Percentiles rank a stretch among this genome's conserved stretches.
Evolutionary conservation across 2,888 invertebrate genomes (phyloP).

Genomic region (Drosophila phalerata): DNA sequence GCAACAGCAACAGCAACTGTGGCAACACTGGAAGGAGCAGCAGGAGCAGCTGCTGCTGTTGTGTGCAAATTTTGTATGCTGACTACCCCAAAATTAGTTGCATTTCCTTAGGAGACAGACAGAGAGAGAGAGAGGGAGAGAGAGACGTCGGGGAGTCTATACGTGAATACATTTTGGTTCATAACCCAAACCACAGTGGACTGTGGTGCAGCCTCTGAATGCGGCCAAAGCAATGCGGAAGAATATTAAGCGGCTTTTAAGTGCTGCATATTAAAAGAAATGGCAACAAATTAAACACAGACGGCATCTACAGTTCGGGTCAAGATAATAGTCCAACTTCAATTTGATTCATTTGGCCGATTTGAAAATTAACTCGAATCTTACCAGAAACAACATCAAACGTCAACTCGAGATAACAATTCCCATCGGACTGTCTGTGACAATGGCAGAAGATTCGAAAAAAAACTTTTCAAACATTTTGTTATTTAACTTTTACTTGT

Average conservation of each 20-base stretch:
- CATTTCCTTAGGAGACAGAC: conserved; percentile 45
- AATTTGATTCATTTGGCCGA: conserved; percentile 12
- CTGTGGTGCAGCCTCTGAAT: conserved; percentile 65
- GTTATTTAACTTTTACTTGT: conserved; percentile 59
- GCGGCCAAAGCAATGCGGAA: conserved; percentile 80
- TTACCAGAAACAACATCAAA: conserved; percentile 1
- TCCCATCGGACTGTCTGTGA: conserved; percentile 15
- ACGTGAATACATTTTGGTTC: conserved; percentile 37
- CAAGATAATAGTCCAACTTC: conserved; percentile 4
- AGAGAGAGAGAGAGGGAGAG: no score
- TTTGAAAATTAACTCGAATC: conserved; percentile 1
- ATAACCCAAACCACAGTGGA: conserved; percentile 53
- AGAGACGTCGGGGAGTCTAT: neutral
- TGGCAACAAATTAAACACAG: conserved; percentile 12
- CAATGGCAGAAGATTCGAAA: conserved; percentile 7
- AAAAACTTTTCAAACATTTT: conserved; percentile 55
- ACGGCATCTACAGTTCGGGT: conserved; percentile 7
- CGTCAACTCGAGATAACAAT: conserved; percentile 34
- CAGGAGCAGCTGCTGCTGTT: conserved; percentile 32
- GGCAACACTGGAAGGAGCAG: conserved; percentile 5
- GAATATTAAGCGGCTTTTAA: conserved; percentile 79
- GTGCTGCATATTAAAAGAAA: conserved; percentile 62
- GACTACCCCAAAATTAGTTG: conserved; percentile 69
- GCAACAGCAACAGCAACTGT: conserved; percentile 10
- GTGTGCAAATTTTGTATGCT: conserved; percentile 58